phyloP scores from a whole-genome alignment of 2,113 vertebrate genomes.

The Poeciliopsis turrubarensis region DNA sequence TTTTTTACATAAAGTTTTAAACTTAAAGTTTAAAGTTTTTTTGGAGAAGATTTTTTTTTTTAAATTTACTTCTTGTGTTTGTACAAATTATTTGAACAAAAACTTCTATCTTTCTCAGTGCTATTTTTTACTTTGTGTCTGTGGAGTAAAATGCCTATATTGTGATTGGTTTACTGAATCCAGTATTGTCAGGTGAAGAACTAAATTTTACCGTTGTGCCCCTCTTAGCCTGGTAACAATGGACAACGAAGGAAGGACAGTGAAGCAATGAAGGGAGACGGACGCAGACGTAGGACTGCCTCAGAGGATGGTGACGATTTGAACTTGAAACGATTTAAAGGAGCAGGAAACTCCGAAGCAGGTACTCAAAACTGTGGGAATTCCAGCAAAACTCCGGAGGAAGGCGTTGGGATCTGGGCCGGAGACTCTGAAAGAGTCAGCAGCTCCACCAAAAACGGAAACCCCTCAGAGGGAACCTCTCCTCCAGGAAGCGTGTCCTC shows the following conservation, averaged over 20 bases:
- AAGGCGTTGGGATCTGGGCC: constrained; percentile 84
- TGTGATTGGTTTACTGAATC: background rate
- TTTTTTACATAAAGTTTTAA: background rate
- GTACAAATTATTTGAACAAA: no score
- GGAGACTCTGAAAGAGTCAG: constrained; percentile 76
- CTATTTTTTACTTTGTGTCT: background rate
- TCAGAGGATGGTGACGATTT: constrained; percentile 91
- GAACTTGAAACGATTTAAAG: constrained; percentile 92
- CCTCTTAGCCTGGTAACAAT: constrained; percentile 80
- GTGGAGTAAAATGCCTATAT: background rate
- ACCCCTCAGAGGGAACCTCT: constrained; percentile 61
- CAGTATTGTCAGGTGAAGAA: background rate
- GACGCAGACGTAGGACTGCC: constrained; percentile 88
- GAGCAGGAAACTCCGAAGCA: constrained; percentile 77
- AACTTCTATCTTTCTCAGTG: background rate
- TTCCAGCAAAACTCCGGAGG: constrained; percentile 80
- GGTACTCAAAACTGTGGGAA: constrained; percentile 84
- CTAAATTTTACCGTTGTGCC: background rate
- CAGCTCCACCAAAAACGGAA: constrained; percentile 74
- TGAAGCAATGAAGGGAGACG: constrained; percentile 83
- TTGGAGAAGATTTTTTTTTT: no score
- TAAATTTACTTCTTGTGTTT: background rate
- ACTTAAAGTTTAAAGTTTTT: background rate
- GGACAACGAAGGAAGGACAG: constrained; percentile 87
- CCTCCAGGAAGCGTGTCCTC: constrained; percentile 55